Conservation (phyloP, 2,888 invertebrate genomes). For the Amiota mariae region DNA sequence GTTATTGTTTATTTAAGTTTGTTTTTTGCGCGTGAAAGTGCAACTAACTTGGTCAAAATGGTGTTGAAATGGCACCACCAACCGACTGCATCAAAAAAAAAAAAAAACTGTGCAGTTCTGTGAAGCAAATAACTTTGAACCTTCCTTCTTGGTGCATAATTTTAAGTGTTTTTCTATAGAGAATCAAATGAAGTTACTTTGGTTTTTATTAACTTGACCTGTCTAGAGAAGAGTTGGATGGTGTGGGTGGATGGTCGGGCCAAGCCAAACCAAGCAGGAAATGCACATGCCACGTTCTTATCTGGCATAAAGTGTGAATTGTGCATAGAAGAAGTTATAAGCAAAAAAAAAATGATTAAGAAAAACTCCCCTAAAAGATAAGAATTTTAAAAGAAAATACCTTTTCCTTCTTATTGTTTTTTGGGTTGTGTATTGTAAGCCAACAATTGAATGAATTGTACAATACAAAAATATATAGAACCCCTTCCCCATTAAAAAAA, state of each 20-base stretch:
- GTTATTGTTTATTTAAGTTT: neutral
- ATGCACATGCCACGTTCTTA: constrained; percentile 45
- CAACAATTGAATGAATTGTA: neutral
- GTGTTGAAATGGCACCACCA: constrained; percentile 3
- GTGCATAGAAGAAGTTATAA: constrained; percentile 54
- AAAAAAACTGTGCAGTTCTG: neutral
- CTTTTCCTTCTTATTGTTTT: neutral
- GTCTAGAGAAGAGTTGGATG: neutral
- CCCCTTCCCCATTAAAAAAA: neutral
- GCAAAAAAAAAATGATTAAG: constrained; percentile 35
- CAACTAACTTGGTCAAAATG: neutral
- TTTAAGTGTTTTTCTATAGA: neutral
- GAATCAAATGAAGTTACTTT: neutral
- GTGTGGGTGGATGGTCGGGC: neutral
- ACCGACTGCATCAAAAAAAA: constrained; percentile 3
- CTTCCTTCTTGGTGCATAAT: neutral
- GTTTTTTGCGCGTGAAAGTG: constrained; percentile 8
- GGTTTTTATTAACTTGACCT: constrained; percentile 1
- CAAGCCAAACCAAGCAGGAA: constrained; percentile 43
- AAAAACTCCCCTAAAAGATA: constrained; percentile 35
- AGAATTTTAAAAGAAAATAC: constrained; percentile 27
- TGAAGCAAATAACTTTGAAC: neutral
- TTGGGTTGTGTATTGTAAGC: neutral
- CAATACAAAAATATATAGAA: neutral
- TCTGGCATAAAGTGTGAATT: constrained; percentile 63